phyloP scores from a whole-genome alignment of 2,888 invertebrate genomes.

The Mayetiola destructor region DNA sequence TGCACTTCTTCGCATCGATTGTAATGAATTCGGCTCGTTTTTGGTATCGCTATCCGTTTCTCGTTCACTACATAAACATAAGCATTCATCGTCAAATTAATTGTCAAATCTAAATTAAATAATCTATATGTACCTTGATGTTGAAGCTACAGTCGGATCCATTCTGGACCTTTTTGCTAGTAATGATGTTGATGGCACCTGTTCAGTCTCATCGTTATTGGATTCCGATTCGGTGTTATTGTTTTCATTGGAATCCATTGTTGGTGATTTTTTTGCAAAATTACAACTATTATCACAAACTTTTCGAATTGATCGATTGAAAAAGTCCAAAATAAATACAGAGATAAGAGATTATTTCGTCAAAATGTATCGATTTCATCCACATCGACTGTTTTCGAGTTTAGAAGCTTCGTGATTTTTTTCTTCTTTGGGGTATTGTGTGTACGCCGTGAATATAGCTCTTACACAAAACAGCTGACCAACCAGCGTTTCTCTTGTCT shows the following conservation, averaged over 20 bases:
- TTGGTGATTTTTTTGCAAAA: not conserved
- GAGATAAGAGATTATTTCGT: not conserved
- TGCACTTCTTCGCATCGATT: not conserved
- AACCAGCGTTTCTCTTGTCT: no score
- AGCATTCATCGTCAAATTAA: no score
- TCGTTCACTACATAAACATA: no score
- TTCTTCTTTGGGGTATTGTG: not conserved
- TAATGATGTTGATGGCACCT: not conserved
- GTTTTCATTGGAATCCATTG: not conserved
- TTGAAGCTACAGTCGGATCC: not conserved
- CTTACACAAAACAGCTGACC: not conserved
- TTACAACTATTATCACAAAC: not conserved
- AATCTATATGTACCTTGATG: not conserved
- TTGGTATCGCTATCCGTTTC: not conserved
- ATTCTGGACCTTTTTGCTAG: not conserved
- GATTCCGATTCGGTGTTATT: not conserved
- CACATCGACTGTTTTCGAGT: not conserved
- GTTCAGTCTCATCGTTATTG: not conserved
- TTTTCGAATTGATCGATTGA: not conserved
- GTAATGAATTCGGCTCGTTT: not conserved
- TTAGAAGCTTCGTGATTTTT: no score
- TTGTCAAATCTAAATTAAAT: no score
- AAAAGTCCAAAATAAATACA: not conserved
- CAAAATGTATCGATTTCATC: not conserved
- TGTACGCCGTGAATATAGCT: not conserved